These are phyloP conservation scores for Neodiprion fabricii DNA, from an alignment of 1,140 invertebrate species.

Conservation along the genomic window DNA sequence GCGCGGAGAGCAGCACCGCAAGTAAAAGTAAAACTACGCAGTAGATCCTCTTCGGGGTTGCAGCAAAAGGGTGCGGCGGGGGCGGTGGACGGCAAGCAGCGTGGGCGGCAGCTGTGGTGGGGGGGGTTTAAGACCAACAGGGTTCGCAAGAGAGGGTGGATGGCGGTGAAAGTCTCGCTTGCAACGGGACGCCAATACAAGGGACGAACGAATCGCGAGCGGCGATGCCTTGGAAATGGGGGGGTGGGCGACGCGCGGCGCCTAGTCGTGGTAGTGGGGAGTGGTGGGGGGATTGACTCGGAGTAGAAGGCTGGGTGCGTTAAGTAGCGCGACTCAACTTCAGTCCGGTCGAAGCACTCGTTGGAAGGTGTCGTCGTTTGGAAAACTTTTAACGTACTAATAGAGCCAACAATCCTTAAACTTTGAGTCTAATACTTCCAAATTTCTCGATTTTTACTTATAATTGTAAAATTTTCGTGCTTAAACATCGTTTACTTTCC, in stretches of 20 bases:
- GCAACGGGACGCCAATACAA: not conserved
- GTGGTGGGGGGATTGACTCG: constrained; percentile 6
- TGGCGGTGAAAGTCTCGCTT: no score
- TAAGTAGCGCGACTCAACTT: constrained; percentile 18
- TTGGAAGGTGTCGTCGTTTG: not conserved
- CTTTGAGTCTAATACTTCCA: no score
- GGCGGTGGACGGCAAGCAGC: not conserved
- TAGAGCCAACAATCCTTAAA: not conserved
- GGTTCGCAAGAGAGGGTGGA: not conserved
- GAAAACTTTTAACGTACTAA: not conserved
- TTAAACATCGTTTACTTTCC: no score
- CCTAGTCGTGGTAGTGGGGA: not conserved
- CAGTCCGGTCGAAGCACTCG: constrained; percentile 15
- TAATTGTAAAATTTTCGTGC: no score
- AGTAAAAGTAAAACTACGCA: no score
- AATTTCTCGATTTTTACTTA: no score
- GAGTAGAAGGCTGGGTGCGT: constrained; percentile 14
- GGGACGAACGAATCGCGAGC: constrained; percentile 11
- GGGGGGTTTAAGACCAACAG: constrained; percentile 31
- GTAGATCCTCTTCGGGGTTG: no score
- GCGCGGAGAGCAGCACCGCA: not conserved
- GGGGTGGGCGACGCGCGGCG: constrained; percentile 9
- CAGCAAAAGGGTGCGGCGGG: not conserved
- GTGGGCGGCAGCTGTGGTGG: constrained; percentile 17
- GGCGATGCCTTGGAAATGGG: not conserved